Percentiles rank a stretch among this genome's conserved stretches.
phyloP scores from a whole-genome alignment of 2,797 vertebrate species.

The Micropoecilia bifurca region DNA sequence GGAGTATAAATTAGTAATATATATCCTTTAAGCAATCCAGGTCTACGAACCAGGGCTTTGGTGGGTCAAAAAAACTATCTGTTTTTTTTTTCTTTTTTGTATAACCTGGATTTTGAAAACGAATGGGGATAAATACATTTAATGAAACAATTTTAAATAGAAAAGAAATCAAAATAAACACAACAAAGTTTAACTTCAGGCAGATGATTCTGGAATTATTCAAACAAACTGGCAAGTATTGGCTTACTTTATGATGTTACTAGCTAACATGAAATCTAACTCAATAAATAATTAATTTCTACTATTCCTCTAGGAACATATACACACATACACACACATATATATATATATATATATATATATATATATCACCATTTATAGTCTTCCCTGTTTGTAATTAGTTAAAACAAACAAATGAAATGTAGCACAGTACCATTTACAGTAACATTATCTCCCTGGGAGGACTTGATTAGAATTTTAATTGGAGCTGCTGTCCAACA shows the following conservation, averaged over 20 bases:
- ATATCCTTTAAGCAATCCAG: constrained; percentile 28
- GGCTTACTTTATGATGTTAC: constrained; percentile 55
- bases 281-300: constrained; percentile 63
- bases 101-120: not conserved
- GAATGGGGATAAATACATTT: not conserved
- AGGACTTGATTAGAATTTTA: constrained; percentile 23
- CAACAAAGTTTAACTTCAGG: constrained; percentile 38
- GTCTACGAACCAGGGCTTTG: constrained; percentile 34
- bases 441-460: constrained; percentile 28
- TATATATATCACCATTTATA: constrained; percentile 26
- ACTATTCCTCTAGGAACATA: constrained; percentile 22
- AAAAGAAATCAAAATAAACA: not conserved
- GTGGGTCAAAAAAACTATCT: constrained; percentile 7
- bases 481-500: constrained; percentile 19
- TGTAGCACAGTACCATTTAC: constrained; percentile 19
- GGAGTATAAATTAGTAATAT: constrained; percentile 48
- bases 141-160: constrained; percentile 2
- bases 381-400: constrained; percentile 48
- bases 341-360: not conserved
- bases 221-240: constrained; percentile 56
- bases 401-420: constrained; percentile 35
- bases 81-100: constrained; percentile 11
- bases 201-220: constrained; percentile 56
- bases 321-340: too few species aligned
- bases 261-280: constrained; percentile 60